phyloP scores from a whole-genome alignment of 1,140 invertebrate species.

The Tribolium castaneum region DNA sequence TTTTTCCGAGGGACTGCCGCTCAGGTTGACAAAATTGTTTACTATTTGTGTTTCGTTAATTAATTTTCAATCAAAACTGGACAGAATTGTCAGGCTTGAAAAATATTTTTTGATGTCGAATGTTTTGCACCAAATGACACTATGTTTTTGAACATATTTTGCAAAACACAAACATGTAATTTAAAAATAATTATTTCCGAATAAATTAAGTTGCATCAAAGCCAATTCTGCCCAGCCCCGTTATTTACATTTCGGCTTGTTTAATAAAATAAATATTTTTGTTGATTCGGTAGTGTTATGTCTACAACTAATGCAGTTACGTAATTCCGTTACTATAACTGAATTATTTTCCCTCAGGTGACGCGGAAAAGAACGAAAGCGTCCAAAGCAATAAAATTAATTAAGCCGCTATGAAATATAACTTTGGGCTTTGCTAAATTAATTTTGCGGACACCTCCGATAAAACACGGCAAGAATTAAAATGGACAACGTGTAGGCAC shows the following conservation, averaged over 20 bases:
- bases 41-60: too few species aligned
- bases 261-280: not conserved
- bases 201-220: not conserved
- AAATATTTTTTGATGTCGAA: too few species aligned
- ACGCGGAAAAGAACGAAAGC: not conserved
- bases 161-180: not conserved
- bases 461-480: not conserved
- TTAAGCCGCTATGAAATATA: not conserved
- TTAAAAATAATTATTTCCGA: not conserved
- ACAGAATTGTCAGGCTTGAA: too few species aligned
- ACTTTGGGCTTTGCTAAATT: not conserved
- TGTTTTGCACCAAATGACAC: too few species aligned
- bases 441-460: not conserved
- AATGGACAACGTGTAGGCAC: not conserved
- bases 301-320: not conserved
- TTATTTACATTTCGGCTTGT: not conserved
- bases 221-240: not conserved
- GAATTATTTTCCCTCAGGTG: not conserved
- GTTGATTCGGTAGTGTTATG: not conserved
- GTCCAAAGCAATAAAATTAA: not conserved
- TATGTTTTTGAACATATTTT: not conserved
- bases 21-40: not conserved
- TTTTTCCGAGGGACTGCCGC: not conserved
- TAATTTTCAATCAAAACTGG: too few species aligned
- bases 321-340: not conserved